A percentile compares a stretch with the other conserved stretches of the same genome.
Conservation (phyloP, 2,888 invertebrate species). For the Blastobasis lacticolella region DNA sequence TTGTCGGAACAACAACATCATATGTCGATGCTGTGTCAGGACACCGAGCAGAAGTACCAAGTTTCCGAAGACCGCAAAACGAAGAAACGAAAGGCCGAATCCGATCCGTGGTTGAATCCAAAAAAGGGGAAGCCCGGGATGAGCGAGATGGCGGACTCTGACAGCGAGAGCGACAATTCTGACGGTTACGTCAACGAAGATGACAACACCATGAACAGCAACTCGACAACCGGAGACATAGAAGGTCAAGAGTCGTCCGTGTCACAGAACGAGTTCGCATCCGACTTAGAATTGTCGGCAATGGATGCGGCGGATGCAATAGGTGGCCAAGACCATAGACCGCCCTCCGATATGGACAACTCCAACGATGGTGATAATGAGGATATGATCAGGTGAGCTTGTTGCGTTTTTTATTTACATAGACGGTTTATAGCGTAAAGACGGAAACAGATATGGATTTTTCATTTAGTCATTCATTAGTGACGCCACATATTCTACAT, state of each 20-base stretch:
- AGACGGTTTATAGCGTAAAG: too few relatives aligned
- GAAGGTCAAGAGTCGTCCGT: slow-evolving; percentile 58
- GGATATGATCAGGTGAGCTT: slow-evolving; percentile 70
- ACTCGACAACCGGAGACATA: slow-evolving; percentile 58
- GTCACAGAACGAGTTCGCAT: slow-evolving; percentile 74
- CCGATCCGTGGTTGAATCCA: slow-evolving; percentile 71
- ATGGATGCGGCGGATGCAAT: slow-evolving; percentile 76
- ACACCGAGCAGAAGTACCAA: slow-evolving; percentile 41
- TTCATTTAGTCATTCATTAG: too few relatives aligned
- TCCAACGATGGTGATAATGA: slow-evolving; percentile 76
- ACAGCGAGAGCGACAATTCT: slow-evolving; percentile 68
- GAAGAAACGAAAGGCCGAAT: slow-evolving; percentile 78
- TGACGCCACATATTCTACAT: too few relatives aligned
- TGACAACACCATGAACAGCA: slow-evolving; percentile 62
- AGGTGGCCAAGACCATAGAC: slow-evolving; percentile 54
- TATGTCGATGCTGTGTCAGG: slow-evolving; percentile 57
- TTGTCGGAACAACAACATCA: slow-evolving; percentile 66
- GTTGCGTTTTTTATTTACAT: not conserved
- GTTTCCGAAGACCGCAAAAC: slow-evolving; percentile 56
- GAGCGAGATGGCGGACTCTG: slow-evolving; percentile 77
- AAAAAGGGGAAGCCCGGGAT: slow-evolving; percentile 76
- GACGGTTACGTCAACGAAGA: slow-evolving; percentile 62
- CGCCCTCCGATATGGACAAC: slow-evolving; percentile 75
- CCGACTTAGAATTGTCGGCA: slow-evolving; percentile 77
- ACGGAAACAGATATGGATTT: too few relatives aligned